A percentile compares a stretch with the other conserved stretches of the same genome.
Evolutionary conservation across 2,113 vertebrate genomes (phyloP).

Genomic region (Larimichthys crocea): DNA sequence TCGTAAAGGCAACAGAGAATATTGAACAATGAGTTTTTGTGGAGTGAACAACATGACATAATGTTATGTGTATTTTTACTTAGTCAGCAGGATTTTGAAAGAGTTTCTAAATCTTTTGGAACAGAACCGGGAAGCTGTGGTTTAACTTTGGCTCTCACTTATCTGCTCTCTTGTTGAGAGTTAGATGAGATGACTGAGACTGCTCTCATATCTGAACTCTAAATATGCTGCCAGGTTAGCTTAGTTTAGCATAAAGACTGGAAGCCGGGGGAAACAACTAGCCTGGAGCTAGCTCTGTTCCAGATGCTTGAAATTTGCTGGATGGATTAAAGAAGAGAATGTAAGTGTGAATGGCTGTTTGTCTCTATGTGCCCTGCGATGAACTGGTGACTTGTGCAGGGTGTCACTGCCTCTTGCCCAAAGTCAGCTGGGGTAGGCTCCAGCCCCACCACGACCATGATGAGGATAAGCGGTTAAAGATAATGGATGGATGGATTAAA

Average conservation of each 20-base stretch:
- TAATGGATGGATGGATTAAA: background rate
- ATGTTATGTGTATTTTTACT: background rate
- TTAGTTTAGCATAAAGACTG: slow-evolving; percentile 3
- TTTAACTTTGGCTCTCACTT: background rate
- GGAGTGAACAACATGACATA: background rate
- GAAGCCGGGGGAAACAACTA: background rate
- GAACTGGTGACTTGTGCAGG: no score
- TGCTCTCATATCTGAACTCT: no score
- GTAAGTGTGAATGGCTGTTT: no score
- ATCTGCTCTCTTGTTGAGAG: background rate
- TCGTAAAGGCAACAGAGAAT: background rate
- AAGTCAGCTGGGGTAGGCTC: no score
- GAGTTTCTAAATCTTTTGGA: background rate
- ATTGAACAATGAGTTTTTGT: background rate
- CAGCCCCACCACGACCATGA: no score
- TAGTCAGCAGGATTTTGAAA: background rate
- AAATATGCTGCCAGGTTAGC: background rate
- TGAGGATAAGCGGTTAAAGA: no score
- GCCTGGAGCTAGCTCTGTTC: background rate
- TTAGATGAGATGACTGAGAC: no score
- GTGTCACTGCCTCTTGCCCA: no score
- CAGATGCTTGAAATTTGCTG: no score
- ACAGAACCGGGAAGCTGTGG: background rate
- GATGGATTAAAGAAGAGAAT: no score
- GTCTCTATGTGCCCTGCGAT: no score